Percentiles rank a stretch among this genome's conserved stretches.
These are phyloP conservation scores for Alviniconcha strummeri DNA, from an alignment of 2,888 invertebrate species.

Conservation along the genomic window DNA sequence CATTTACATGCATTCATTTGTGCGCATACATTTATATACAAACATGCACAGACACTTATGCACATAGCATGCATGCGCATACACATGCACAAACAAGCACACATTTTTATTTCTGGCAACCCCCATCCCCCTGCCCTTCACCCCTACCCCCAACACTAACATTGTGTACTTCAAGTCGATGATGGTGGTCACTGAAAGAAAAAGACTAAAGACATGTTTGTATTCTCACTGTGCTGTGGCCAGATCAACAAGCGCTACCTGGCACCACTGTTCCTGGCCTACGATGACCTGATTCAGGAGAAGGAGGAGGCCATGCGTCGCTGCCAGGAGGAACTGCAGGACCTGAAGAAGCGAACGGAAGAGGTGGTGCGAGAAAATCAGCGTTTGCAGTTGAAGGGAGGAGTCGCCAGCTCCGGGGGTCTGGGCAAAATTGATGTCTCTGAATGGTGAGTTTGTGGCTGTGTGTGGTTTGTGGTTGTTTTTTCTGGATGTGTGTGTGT, in stretches of 20 bases:
- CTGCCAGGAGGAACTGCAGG: slow-evolving; percentile 61
- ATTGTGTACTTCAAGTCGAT: no score
- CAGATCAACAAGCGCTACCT: slow-evolving; percentile 68
- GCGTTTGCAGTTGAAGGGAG: slow-evolving; percentile 52
- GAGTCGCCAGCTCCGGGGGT: slow-evolving; percentile 54
- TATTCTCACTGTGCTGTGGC: no score
- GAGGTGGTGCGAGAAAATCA: slow-evolving; percentile 68
- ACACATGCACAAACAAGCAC: not conserved
- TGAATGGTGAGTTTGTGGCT: slow-evolving; percentile 60
- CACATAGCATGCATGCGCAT: not conserved
- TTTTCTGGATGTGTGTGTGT: not conserved
- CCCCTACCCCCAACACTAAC: not conserved
- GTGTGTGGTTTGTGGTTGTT: not conserved
- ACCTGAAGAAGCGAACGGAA: slow-evolving; percentile 57
- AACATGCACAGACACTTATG: not conserved
- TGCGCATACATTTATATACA: not conserved
- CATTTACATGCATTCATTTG: not conserved
- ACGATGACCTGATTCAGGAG: slow-evolving; percentile 70
- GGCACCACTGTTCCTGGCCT: slow-evolving; percentile 71
- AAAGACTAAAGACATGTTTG: no score
- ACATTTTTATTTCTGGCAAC: no score
- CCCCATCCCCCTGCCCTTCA: not conserved
- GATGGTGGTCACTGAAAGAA: no score
- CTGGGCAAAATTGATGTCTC: slow-evolving; percentile 55
- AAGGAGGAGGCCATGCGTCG: slow-evolving; percentile 62